phyloP scores from a whole-genome alignment of 1,140 invertebrate species.

The Apolygus lucorum region DNA sequence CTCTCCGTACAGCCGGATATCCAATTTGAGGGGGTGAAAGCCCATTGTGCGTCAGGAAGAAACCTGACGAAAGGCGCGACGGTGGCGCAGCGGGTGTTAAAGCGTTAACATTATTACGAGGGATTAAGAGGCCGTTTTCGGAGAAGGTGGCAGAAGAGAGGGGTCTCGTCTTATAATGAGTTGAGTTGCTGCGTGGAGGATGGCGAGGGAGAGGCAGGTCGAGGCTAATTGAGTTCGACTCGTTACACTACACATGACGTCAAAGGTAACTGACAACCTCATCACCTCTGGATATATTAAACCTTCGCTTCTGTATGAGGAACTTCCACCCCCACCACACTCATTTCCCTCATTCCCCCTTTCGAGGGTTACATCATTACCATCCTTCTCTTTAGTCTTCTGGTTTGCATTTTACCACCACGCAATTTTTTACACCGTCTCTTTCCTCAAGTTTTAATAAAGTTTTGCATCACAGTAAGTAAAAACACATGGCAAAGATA shows the following conservation, averaged over 20 bases:
- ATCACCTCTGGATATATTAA: not conserved
- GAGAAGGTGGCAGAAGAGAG: not conserved
- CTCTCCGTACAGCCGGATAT: not conserved
- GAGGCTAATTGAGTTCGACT: constrained; percentile 1
- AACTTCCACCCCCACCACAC: not conserved
- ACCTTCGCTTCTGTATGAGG: not conserved
- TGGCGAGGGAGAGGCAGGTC: not conserved
- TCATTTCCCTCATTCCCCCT: not conserved
- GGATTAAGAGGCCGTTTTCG: not conserved
- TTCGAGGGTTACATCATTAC: not conserved
- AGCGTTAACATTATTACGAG: not conserved
- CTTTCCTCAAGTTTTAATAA: too few relatives aligned
- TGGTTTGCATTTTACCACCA: not conserved
- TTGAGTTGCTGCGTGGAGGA: not conserved
- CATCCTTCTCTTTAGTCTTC: not conserved
- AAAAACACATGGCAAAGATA: too few relatives aligned
- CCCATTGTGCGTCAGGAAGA: not conserved
- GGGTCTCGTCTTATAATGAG: not conserved
- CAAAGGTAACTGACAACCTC: constrained; percentile 14
- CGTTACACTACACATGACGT: constrained; percentile 1
- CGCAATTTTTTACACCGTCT: too few relatives aligned
- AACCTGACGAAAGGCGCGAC: not conserved
- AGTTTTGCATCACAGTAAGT: too few relatives aligned
- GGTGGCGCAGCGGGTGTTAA: not conserved
- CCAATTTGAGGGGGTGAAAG: not conserved